Conservation (phyloP, 2,113 vertebrate species). For the Ptychochromis oligacanthus region DNA sequence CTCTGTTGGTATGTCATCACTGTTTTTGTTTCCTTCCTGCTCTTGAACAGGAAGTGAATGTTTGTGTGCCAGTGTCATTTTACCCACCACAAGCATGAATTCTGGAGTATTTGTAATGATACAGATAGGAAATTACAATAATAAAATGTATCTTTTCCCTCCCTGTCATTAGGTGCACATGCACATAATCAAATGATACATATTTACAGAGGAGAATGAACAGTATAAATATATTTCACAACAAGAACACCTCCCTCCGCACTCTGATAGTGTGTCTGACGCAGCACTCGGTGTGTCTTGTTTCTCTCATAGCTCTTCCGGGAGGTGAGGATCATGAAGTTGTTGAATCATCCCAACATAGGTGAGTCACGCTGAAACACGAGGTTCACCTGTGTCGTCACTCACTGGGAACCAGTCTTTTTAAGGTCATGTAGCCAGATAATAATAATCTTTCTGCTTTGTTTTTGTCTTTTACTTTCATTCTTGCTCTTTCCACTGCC, state of each 20-base stretch:
- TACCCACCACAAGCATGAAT: not conserved
- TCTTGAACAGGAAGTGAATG: constrained; percentile 32
- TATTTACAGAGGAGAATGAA: not conserved
- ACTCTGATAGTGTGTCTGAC: not conserved
- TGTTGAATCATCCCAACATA: constrained; percentile 95
- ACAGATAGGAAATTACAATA: not conserved
- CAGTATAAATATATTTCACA: constrained; percentile 1
- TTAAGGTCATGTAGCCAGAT: constrained; percentile 4
- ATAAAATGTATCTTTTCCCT: not conserved
- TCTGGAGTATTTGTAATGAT: not conserved
- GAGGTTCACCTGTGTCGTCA: not conserved
- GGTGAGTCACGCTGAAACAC: constrained; percentile 80
- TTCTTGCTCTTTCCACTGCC: not conserved
- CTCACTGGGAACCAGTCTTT: not conserved
- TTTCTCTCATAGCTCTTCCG: constrained; percentile 86
- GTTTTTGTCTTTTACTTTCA: not conserved
- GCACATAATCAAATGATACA: not conserved
- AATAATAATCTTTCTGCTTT: constrained; percentile 7
- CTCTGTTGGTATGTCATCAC: not conserved
- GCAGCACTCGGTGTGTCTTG: constrained; percentile 10
- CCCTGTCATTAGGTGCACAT: not conserved
- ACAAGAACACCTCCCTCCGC: not conserved
- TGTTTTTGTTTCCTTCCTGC: not conserved
- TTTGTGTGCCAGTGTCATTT: constrained; percentile 1
- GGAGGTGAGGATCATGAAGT: constrained; percentile 96